Conservation (phyloP, 2,888 invertebrate genomes). For the Ophion ellenae region DNA sequence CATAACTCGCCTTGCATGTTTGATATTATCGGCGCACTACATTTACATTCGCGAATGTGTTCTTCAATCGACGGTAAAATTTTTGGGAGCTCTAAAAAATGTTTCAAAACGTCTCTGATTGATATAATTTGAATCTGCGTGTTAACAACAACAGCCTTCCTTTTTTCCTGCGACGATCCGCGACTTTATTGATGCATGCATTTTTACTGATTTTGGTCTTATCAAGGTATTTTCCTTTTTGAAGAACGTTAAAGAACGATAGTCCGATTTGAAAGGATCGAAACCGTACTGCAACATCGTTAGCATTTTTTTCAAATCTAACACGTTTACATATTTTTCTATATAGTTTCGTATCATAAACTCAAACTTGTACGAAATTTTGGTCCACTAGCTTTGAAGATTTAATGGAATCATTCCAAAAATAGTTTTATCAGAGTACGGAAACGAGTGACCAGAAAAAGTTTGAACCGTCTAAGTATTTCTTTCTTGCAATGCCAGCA, state of each 20-base stretch:
- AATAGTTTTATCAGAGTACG: neutral
- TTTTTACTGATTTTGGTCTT: constrained; percentile 44
- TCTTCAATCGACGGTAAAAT: constrained; percentile 49
- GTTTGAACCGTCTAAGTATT: neutral
- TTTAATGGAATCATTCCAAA: neutral
- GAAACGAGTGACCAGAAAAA: constrained; percentile 2
- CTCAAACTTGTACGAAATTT: neutral
- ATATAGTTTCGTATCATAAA: neutral
- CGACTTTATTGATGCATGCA: constrained; percentile 42
- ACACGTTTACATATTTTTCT: constrained; percentile 1
- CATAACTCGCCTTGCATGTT: constrained; percentile 57
- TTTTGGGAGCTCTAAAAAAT: constrained; percentile 61
- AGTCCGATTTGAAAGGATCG: constrained; percentile 23
- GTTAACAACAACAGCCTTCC: too few species aligned
- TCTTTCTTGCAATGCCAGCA: constrained; percentile 21
- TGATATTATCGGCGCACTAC: constrained; percentile 34
- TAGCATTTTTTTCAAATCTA: too few species aligned
- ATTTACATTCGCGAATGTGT: constrained; percentile 32
- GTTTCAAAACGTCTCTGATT: constrained; percentile 56
- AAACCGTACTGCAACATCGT: constrained; percentile 2
- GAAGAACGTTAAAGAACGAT: constrained; percentile 17
- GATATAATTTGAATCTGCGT: neutral
- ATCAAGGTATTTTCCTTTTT: constrained; percentile 31
- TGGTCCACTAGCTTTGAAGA: neutral
- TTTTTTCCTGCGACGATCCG: too few species aligned